Evolutionary conservation across 2,797 vertebrate species (phyloP), one percentile per base, ranked within the genome.

Genomic region (Allobates femoralis): DNA sequence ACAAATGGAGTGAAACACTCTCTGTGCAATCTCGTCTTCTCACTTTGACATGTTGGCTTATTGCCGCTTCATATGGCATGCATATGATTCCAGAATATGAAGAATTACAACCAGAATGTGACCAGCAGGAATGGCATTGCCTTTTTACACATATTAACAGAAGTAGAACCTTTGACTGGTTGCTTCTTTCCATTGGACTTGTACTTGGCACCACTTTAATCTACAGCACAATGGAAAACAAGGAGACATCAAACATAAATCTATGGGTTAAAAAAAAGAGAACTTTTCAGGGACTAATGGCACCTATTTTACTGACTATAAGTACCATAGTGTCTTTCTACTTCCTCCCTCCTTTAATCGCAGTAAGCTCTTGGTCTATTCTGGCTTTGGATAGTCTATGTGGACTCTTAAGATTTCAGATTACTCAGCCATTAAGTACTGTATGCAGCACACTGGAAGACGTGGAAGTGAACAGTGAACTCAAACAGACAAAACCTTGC

Each of bases 21-120:
- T 66, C 89, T 85, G 50, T 88, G 89, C 85, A 88, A 66, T 41
- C 92, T 88, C 91, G 88, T 26, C 92, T 96, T 34, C 67, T 93
- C 1, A 81, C 74, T 3, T 94, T 96, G 88, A 91, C 96, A 82
- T 94, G 95, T 23, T 90, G 88, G 85, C 15, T 94, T 53, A 69
- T 92, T 60, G 91, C 91, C 0, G 28, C 84, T 53, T 88, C 62
- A 83, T 88, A 75, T 88, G 91, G 30, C 82, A 79, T 0, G 4
- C 41, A 5, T 51, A 89, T 87, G 23, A 89, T 91, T 67, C 89
- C 62, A 83, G 91, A 92, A 90, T 60, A 53, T 55, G 32, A 94
- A 3, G 32, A 77, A 32, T 46, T 11, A 1, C 4, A 32, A 26
- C 28, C 51, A 81, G 32, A 21, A 41, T 81, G 87, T 41, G 28